Base-by-base conservation (phyloP, 2,113 vertebrate genomes). In the Barbus barbus region DNA sequence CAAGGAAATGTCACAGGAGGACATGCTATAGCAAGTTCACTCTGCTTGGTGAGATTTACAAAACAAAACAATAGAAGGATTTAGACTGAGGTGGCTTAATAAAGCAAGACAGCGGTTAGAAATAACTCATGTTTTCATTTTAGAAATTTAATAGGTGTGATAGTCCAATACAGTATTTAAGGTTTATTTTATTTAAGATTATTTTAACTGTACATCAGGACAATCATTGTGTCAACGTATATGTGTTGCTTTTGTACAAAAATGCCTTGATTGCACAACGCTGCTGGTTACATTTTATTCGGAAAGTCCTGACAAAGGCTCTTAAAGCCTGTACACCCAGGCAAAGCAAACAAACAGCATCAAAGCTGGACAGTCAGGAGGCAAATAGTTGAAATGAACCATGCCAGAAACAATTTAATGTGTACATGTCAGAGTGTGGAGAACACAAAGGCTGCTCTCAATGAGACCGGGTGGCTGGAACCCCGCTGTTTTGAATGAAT, bases 331-430 rank as follows among this genome's bases (percentile, higher is more conserved):
- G 24, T 31, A 33, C 20, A 38, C 31, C 20, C 65, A 46, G 67
- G 48, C 82, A 79, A 82, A 48, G 87, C 91, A 93, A 92, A 92
- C 90, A 93, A 90, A 89, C 90, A 89, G 82, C 33, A 89, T 90
- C n/a, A 92, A 91, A 91, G 89, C 90, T 88, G 82, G 86, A 92
- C 88, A 91, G 90, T 91, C 88, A 90, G 90, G 90, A 91, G 85
- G 88, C 88, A 14, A 91, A 91, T 87, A 88, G 91, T 89, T 90
- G 86, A 91, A 92, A 91, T 89, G 90, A 88, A 90, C 77, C 89
- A 88, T 76, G 89, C 89, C 87, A 46, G 87, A 90, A 89, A 90
- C 89, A 41, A 86, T 91, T 89, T 90, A 92, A 91, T 88, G 86
- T 89, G 36, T 86, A 60, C 82, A 81, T 86, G 89, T 85, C 90